These are phyloP conservation scores for Eudyptes chrysolophus DNA, from an alignment of 2,113 vertebrate genomes.

Conservation along the genomic window DNA sequence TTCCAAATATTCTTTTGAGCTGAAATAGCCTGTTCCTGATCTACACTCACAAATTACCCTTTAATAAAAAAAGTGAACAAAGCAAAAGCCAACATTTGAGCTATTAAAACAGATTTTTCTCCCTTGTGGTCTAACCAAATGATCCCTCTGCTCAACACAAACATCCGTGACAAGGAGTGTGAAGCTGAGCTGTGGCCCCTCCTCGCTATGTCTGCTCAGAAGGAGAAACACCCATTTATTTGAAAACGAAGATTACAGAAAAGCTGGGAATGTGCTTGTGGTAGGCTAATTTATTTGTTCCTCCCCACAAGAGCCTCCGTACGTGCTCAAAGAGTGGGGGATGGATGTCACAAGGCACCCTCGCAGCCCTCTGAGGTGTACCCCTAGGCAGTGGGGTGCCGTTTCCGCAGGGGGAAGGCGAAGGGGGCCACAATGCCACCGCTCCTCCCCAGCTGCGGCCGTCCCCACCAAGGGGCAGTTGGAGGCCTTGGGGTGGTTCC, in stretches of 20 bases:
- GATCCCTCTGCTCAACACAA: background rate
- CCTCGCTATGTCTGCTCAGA: accelerated
- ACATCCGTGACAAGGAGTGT: background rate
- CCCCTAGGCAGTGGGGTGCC: background rate
- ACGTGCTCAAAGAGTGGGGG: accelerated
- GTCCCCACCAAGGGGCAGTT: background rate
- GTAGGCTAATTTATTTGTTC: background rate
- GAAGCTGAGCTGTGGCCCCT: background rate
- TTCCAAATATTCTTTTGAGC: background rate
- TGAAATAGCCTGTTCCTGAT: background rate
- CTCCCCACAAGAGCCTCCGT: background rate
- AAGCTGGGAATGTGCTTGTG: background rate
- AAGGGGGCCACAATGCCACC: accelerated
- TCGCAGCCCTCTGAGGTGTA: accelerated
- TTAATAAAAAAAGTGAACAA: background rate
- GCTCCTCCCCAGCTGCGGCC: background rate
- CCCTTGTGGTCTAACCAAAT: background rate
- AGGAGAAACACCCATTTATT: background rate
- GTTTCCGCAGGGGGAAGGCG: background rate
- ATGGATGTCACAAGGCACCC: background rate
- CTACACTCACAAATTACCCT: background rate
- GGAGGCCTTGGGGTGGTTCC: background rate
- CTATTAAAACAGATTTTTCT: background rate
- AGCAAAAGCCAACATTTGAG: background rate
- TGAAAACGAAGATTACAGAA: background rate